Percentiles rank a stretch among this genome's conserved stretches.
These are phyloP conservation scores for Cephalopterus ornatus DNA, from an alignment of 2,113 vertebrate genomes.

Conservation along the genomic window DNA sequence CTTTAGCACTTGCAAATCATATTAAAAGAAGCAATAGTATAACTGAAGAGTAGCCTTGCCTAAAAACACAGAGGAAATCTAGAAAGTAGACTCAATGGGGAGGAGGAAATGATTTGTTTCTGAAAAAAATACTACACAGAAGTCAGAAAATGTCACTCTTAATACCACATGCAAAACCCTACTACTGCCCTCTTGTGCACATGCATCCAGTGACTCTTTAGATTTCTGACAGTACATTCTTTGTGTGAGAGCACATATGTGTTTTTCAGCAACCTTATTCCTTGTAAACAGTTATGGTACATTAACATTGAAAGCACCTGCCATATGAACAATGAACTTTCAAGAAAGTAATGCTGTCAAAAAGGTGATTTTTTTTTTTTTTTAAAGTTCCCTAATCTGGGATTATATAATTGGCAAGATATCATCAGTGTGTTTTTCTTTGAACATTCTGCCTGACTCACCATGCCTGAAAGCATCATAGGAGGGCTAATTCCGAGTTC, in stretches of 20 bases:
- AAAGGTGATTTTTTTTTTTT: neutral
- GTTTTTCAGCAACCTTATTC: neutral
- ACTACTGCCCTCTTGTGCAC: constrained; percentile 66
- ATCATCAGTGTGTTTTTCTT: neutral
- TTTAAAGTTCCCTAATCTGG: neutral
- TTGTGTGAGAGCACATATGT: neutral
- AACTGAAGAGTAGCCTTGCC: neutral
- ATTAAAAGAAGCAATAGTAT: neutral
- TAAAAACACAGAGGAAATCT: neutral
- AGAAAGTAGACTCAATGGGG: neutral
- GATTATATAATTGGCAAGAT: neutral
- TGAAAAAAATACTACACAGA: neutral
- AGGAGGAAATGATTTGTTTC: neutral
- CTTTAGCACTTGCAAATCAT: neutral
- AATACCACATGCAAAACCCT: neutral
- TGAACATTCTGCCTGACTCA: neutral
- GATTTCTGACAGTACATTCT: neutral
- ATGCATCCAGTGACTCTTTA: neutral
- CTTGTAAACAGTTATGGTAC: neutral
- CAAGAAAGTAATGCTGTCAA: neutral
- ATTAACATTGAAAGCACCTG: neutral
- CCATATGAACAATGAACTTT: neutral
- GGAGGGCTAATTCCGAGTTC: neutral
- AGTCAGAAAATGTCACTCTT: neutral
- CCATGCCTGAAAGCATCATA: neutral